phyloP scores from a whole-genome alignment of 2,888 invertebrate genomes.

The Euclidia mi region DNA sequence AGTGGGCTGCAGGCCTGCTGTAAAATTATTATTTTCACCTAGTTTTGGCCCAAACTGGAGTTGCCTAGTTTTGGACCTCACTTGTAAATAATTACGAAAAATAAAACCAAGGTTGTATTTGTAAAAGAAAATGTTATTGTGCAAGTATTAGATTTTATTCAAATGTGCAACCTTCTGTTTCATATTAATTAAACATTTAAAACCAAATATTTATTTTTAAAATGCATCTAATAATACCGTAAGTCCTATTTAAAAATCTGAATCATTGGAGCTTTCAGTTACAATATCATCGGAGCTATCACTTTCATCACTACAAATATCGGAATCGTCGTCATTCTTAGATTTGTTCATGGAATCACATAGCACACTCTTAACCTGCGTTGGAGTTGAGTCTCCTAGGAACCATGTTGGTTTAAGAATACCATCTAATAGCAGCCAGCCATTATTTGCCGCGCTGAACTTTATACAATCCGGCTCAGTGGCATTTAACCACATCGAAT shows the following conservation, averaged over 20 bases:
- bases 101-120: neutral
- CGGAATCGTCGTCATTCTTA: slow-evolving; percentile 5
- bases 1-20: too few relatives aligned
- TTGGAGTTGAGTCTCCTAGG: slow-evolving; percentile 12
- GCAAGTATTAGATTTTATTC: slow-evolving; percentile 6
- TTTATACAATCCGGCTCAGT: slow-evolving; percentile 47
- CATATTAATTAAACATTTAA: slow-evolving; percentile 3
- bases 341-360: slow-evolving; percentile 8
- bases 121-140: slow-evolving; percentile 10
- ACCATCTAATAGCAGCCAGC: slow-evolving; percentile 19
- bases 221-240: slow-evolving; percentile 1
- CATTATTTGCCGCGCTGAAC: slow-evolving; percentile 40
- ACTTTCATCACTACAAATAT: slow-evolving; percentile 6
- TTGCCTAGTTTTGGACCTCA: too few relatives aligned
- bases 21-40: too few relatives aligned
- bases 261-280: slow-evolving; percentile 13
- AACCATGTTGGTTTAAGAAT: slow-evolving; percentile 24
- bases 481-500: slow-evolving; percentile 59
- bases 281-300: slow-evolving; percentile 3
- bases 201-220: neutral
- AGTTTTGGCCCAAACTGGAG: too few relatives aligned
- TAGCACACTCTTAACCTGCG: slow-evolving; percentile 6
- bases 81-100: neutral
- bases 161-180: too few relatives aligned
- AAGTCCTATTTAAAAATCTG: slow-evolving; percentile 14